A percentile compares a stretch with the other conserved stretches of the same genome.
phyloP scores from a whole-genome alignment of 2,113 vertebrate genomes.

The Lucifuga dentata region DNA sequence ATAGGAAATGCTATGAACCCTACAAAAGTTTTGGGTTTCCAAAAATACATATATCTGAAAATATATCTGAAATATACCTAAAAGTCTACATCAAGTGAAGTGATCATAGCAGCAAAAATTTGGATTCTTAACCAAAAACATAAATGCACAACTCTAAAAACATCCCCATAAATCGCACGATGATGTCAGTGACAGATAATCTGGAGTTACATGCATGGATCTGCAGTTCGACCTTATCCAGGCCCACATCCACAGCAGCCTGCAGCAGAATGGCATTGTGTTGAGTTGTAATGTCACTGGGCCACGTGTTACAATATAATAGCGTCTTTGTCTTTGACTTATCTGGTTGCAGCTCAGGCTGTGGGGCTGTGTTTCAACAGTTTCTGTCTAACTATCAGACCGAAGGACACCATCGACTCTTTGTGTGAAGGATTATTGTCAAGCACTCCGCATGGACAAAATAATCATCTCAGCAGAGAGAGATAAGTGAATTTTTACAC shows the following conservation, averaged over 20 bases:
- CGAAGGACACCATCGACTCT: conserved; percentile 65
- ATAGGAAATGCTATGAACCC: no score
- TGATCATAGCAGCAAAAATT: not conserved
- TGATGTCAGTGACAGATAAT: conserved; percentile 37
- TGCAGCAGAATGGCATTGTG: conserved; percentile 59
- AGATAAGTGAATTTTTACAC: conserved; percentile 61
- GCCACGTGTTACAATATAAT: conserved; percentile 70
- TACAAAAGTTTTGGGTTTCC: no score
- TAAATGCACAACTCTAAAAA: conserved; percentile 21
- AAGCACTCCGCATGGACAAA: conserved; percentile 60
- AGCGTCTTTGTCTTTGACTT: conserved; percentile 75
- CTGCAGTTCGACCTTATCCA: conserved; percentile 44
- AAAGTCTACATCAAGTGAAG: no score
- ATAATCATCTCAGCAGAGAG: conserved; percentile 63
- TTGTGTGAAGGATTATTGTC: conserved; percentile 64
- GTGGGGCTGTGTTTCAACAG: conserved; percentile 64
- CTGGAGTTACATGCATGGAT: conserved; percentile 35
- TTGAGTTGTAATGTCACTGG: conserved; percentile 67
- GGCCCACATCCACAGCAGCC: conserved; percentile 35
- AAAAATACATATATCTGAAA: no score
- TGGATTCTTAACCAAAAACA: conserved; percentile 1
- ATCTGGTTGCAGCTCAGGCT: conserved; percentile 69
- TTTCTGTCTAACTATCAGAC: conserved; percentile 66
- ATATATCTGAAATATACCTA: no score
- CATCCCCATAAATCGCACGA: conserved; percentile 42